Evolutionary conservation across 2,113 vertebrate species (phyloP), one percentile per base, ranked within the genome.

Genomic region (Cyprinus carpio): DNA sequence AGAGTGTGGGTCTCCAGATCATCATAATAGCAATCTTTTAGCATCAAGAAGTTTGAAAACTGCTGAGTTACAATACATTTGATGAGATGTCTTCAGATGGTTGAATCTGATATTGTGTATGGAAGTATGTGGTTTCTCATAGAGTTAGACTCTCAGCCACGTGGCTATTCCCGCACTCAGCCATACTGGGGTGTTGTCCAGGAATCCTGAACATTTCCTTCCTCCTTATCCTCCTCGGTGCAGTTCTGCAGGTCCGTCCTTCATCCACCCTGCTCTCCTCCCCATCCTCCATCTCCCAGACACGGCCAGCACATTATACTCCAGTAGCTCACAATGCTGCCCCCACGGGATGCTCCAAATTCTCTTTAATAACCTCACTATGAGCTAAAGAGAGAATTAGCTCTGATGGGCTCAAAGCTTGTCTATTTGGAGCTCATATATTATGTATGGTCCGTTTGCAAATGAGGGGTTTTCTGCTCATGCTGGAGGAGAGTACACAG

Each of bases 381-480:
- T 82, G 78, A 64, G 31, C 25, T 13, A 31, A 49, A 58, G 13
- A 62, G 71, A 46, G 71, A 85, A 82, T 82, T n/a, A 82, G 80
- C 43, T 80, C 34, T 56, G 37, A 25, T 83, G 49, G 27, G 23
- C 46, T 76, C 29, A 81, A 84, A 84, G 64, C 77, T 4, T 25
- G 51, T 62, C 75, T 85, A 62, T 27, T 81, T 75, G 34, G 10
- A 54, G 9, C 40, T 81, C 79, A 87, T 88, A 56, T 84, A 85
- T 85, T 83, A 85, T 85, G 72, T 74, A 84, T 82, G 20, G 82
- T 16, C 27, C 72, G 34, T 43, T 82, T 77, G 78, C 78, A 84
- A 83, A 60, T 83, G 67, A 84, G 81, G 18, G 29, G 18, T 64
- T 54, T 46, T 51, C 69, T 75, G 15, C 23, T 34, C 56, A 20